Evolutionary conservation across 2,797 vertebrate genomes (phyloP).

Genomic region (Smutsia gigantea): DNA sequence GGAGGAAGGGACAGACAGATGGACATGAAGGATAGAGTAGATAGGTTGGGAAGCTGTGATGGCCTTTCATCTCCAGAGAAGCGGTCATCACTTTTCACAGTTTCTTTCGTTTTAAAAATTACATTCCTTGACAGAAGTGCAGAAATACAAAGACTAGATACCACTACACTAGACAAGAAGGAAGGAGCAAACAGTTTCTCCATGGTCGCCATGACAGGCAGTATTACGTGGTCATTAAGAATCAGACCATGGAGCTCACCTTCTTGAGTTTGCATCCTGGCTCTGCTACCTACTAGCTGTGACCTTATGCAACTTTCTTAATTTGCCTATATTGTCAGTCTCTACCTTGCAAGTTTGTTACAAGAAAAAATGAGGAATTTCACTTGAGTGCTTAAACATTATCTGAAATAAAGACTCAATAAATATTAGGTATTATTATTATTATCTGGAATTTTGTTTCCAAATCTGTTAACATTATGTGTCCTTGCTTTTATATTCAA

Average conservation of each 20-base stretch:
- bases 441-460: not conserved
- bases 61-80: not conserved
- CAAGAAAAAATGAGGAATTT: not conserved
- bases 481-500: not conserved
- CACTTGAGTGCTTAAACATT: not conserved
- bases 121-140: not conserved
- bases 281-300: not conserved
- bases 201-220: not conserved
- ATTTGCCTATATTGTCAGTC: not conserved
- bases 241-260: not conserved
- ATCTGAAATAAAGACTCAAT: not conserved
- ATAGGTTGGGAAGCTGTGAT: accelerated
- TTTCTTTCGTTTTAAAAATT: not conserved
- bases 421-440: not conserved
- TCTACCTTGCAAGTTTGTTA: not conserved
- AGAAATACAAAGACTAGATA: not conserved
- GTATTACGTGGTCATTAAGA: not conserved
- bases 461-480: not conserved
- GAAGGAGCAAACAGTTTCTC: not conserved
- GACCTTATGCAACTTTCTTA: not conserved
- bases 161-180: not conserved
- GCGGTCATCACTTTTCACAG: not conserved
- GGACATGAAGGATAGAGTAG: not conserved
- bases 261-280: not conserved
- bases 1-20: not conserved